Base-by-base conservation (phyloP, 2,888 invertebrate genomes). In the Microplitis deprimator region DNA sequence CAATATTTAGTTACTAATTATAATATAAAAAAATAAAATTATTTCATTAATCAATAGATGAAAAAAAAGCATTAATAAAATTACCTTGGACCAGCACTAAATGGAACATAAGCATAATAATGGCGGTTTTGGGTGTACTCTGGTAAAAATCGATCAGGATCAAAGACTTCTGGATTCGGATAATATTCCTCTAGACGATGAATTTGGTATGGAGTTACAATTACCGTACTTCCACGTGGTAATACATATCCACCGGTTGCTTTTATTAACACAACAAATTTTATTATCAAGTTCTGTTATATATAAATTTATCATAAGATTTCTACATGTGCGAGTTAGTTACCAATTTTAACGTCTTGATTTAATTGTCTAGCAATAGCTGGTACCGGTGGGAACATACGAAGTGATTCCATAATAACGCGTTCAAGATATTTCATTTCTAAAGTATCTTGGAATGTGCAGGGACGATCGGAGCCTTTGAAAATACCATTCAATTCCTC, bases 81-180 rank as follows among this genome's bases (percentile, higher is more conserved):
- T 65, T 73, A 85, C 87, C 96, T 93, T 5, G 96, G 95, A 61
- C 95, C 96, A 79, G 96, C 96, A 72, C 95, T 95, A 92, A 96
- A 96, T 10, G 96, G 95, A 73, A 96, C 93, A 85, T 93, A 96
- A 5, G 95, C 93, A 87, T 96, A 96, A 86, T 95, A 95, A 86
- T 96, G 96, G 79, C 96, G 93, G 83, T 93, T 93, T 70, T 94
- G 94, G 79, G 94, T 94, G 81, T 92, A 93, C 86, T 96, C 96
- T 0, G 96, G 95, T 80, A 96, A 91, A 91, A 96, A 97, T 87
- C 96, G 94, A 89, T 96, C 96, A 1, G 97, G 96, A 90, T 96
- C 92, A 87, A 95, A 97, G 80, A 91, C 92, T 65, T 93, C 91
- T 0, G 97, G 95, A 89, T 97, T 94, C 7, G 94, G 93, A 90